Base-by-base conservation (phyloP, 2,888 invertebrate genomes). In the Amblyjoppa proteus region DNA sequence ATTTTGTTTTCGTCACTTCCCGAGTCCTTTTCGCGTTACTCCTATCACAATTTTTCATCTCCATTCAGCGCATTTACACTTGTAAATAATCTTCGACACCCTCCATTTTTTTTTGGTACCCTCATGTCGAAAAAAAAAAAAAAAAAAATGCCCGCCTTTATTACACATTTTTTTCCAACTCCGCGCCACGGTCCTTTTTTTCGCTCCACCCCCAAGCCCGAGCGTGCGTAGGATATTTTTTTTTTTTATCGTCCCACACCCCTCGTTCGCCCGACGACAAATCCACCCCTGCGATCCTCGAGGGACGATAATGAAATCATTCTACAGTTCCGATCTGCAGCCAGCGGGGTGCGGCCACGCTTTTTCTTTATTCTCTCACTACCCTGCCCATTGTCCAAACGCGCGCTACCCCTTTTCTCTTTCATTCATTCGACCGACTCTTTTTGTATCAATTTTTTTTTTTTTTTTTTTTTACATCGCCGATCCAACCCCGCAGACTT, bases 261-360 rank as follows among this genome's bases (percentile, higher is more conserved):
- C 79, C 76, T 34, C 58, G 73, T 61, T 84, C 34, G 68, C 25
- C n/a, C 58, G 83, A 69, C 45, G 56, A 75, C 71, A 53, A 77
- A 79, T 75, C 66, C 74, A 83, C 80, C 79, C 86, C 80, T 58
- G 66, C 34, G 80, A 83, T 87, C 78, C 71, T 70, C 69, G 74
- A 76, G 83, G 90, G 87, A 90, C 87, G 89, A 89, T 93, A 93
- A 93, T 92, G 91, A 92, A 93, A 93, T 93, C 91, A 92, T 92
- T 91, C 89, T 68, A 68, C 78, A 79, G 49, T 71, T 87, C 89
- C 88, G 88, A 88, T 84, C 87, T 61, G 34, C 87, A 88, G 87
- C 81, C 89, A 85, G 83, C 84, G 85, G 92, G 92, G 90, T 90
- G 88, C 28, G 31, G 89, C 90, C 53, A 88, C 89, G 90, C 90